Evolutionary conservation across 2,113 vertebrate genomes (phyloP).

Genomic region (Sitta europaea): DNA sequence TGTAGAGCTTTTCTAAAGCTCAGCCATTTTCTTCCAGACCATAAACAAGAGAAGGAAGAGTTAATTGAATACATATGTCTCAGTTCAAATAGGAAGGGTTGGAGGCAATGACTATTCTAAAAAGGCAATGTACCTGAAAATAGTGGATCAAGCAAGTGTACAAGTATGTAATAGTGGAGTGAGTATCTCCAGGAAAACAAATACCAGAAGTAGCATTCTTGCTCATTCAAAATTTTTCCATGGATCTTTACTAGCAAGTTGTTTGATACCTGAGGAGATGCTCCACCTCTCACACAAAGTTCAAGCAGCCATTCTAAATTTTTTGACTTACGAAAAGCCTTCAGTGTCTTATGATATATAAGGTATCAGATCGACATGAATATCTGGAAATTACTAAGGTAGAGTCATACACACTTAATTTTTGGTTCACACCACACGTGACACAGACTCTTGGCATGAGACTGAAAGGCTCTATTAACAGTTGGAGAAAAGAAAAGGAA

Average conservation of each 20-base stretch:
- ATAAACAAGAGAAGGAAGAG: neutral
- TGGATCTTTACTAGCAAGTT: neutral
- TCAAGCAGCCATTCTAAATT: neutral
- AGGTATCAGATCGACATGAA: neutral
- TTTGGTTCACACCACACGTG: neutral
- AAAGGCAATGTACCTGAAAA: neutral
- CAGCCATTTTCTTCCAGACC: neutral
- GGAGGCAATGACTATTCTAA: neutral
- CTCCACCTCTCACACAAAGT: neutral
- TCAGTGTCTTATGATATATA: neutral
- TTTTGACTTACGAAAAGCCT: neutral
- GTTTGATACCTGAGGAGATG: neutral
- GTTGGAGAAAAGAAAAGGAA: neutral
- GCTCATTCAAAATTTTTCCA: neutral
- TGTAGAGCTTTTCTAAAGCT: neutral
- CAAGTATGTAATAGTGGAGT: neutral
- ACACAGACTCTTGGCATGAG: neutral
- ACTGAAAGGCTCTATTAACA: neutral
- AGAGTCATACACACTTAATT: rapidly evolving
- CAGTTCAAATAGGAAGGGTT: neutral
- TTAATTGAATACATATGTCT: neutral
- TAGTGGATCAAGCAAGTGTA: neutral
- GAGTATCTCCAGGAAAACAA: neutral
- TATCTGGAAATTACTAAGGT: neutral
- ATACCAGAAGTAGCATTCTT: neutral